phyloP scores from a whole-genome alignment of 2,888 invertebrate species.

The Machimus rusticus region DNA sequence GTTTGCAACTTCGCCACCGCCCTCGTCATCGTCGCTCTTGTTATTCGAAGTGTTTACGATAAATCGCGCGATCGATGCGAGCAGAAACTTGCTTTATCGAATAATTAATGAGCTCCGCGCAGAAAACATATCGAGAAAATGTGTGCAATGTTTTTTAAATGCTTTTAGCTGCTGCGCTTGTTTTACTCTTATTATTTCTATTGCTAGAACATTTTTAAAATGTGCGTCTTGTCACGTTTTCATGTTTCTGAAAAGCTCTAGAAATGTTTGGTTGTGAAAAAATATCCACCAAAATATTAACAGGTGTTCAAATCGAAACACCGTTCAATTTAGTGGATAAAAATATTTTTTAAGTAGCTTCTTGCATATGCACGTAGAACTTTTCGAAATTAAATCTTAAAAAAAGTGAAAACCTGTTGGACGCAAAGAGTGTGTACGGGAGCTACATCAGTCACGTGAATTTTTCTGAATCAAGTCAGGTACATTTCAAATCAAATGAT shows the following conservation, averaged over 20 bases:
- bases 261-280: background rate
- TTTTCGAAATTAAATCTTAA: background rate
- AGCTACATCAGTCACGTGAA: background rate
- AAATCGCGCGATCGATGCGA: background rate
- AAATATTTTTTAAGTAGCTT: background rate
- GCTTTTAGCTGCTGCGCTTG: background rate
- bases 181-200: background rate
- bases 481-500: background rate
- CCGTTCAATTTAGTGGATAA: background rate
- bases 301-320: background rate
- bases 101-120: background rate
- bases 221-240: background rate
- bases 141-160: background rate
- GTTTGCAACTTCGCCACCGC: background rate
- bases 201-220: background rate
- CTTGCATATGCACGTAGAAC: background rate
- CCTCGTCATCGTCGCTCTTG: background rate
- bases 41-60: background rate
- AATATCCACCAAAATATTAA: background rate
- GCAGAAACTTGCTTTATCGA: background rate
- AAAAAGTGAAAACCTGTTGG: background rate
- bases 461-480: background rate
- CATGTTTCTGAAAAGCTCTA: background rate
- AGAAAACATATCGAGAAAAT: background rate
- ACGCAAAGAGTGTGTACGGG: background rate